phyloP scores from a whole-genome alignment of 2,888 invertebrate genomes.

The Zeuzera pyrina region DNA sequence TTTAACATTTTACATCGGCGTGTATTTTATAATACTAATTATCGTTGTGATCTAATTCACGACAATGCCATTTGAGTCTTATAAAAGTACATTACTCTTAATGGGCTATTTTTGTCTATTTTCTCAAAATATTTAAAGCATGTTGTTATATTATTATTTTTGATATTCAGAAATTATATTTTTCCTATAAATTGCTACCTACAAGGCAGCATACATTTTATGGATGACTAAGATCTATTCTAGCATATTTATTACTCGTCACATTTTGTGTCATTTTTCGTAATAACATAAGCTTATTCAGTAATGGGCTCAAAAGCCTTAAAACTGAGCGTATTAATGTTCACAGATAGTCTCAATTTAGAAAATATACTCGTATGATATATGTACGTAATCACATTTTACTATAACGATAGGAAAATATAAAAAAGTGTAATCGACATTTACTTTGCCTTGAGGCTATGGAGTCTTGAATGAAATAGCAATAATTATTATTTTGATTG shows the following conservation, averaged over 20 bases:
- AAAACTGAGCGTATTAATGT: conserved; percentile 16
- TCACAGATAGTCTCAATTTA: conserved; percentile 27
- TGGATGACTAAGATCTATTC: conserved; percentile 46
- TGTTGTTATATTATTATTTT: conserved; percentile 66
- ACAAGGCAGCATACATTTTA: conserved; percentile 48
- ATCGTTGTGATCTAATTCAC: conserved; percentile 6
- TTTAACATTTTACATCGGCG: conserved; percentile 4
- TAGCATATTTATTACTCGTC: conserved; percentile 40
- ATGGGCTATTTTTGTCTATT: conserved; percentile 46
- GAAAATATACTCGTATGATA: no score
- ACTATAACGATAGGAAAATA: conserved; percentile 8
- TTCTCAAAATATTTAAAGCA: conserved; percentile 41
- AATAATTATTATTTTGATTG: conserved; percentile 59
- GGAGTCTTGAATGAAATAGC: conserved; percentile 59
- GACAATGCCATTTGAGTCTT: conserved; percentile 21
- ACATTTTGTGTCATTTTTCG: conserved; percentile 45
- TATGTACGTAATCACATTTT: conserved; percentile 7
- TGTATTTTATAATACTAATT: background rate
- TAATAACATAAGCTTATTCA: conserved; percentile 34
- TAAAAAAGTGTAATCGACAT: conserved; percentile 29
- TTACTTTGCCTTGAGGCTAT: conserved; percentile 61
- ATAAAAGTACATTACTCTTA: conserved; percentile 23
- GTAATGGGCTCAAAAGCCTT: conserved; percentile 29
- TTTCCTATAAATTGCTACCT: conserved; percentile 58
- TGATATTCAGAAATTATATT: conserved; percentile 66